Base-by-base conservation (phyloP, 1,140 invertebrate genomes). In the Tribolium madens region DNA sequence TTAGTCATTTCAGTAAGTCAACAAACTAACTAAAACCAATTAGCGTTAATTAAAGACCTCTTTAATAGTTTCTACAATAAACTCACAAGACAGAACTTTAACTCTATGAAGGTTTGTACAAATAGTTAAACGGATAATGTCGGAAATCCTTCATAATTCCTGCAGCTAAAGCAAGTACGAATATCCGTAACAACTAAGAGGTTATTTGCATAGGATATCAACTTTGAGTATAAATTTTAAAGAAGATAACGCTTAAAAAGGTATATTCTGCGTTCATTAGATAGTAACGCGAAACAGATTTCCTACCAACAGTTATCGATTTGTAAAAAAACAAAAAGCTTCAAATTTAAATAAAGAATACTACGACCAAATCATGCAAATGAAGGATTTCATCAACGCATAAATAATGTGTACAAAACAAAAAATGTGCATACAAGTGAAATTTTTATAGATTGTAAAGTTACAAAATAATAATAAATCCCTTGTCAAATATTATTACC, bases 281-380 rank as follows among this genome's bases (percentile, higher is more conserved):
- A 21, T n/a, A 21, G 18, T 21, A 21, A 57, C 14, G 48, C 13
- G 13, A 14, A 50, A 17, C 48, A 50, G 48, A 50, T 50, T 50
- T 17, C 21, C 15, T 18, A 17, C 52, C 52, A 53, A 57, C 52
- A 57, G 52, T 26, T 64, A 64, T 64, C 26, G 57, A 64, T 64
- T 64, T 64, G 17, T 64, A 26, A 42, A 64, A 36, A 64, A 64
- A 64, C 57, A n/a, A 60, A 21, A 21, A 64, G 14, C 36, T 64
- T 64, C 57, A 14, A 64, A 64, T 64, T 64, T 64, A 12, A 64
- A 64, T 64, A 64, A 6, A 36, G 57, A 17, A 57, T 57, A 64
- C 26, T 33, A 12, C 31, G 13, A 12, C 26, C 17, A n/a, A 26
- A 57, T 10, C 52, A 57, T 17, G 52, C 52, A 57, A 21, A 57